Conservation (phyloP, 2,888 invertebrate genomes). For the Meiosimyza platycephala region DNA sequence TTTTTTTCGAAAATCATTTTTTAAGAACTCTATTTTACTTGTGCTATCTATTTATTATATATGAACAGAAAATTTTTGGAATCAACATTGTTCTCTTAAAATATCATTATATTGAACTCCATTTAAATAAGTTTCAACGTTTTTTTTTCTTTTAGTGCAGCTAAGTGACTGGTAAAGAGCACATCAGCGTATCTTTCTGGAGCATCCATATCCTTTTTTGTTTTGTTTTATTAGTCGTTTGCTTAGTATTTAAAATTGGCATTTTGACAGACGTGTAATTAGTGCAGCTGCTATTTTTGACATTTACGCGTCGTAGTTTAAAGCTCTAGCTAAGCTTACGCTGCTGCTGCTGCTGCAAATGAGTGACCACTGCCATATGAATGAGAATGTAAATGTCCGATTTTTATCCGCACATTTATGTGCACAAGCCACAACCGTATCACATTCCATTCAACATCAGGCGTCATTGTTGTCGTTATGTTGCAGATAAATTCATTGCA, state of each 20-base stretch:
- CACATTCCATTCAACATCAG: neutral
- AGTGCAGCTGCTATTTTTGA: slow-evolving; percentile 46
- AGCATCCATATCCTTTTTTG: slow-evolving; percentile 32
- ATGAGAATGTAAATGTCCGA: neutral
- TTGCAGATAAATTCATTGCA: slow-evolving; percentile 5
- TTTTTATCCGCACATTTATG: neutral
- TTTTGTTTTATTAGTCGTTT: slow-evolving; percentile 22
- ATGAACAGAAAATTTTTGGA: too few species aligned
- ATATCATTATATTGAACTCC: too few species aligned
- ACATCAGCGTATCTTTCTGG: slow-evolving; percentile 3
- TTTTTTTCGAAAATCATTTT: too few species aligned
- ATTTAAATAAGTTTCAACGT: too few species aligned
- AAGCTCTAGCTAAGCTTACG: neutral
- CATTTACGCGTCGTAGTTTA: neutral
- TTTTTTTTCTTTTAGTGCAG: too few species aligned
- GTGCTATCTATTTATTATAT: too few species aligned
- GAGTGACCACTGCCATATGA: neutral
- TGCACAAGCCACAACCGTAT: neutral
- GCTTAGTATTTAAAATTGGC: slow-evolving; percentile 50
- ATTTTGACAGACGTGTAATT: slow-evolving; percentile 54
- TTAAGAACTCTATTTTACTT: too few species aligned
- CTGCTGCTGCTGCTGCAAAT: neutral
- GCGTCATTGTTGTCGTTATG: neutral
- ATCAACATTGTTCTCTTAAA: too few species aligned
- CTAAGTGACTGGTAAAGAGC: too few species aligned